Conservation (phyloP, 2,888 invertebrate genomes). For the Rhagophthalmus giganteus region DNA sequence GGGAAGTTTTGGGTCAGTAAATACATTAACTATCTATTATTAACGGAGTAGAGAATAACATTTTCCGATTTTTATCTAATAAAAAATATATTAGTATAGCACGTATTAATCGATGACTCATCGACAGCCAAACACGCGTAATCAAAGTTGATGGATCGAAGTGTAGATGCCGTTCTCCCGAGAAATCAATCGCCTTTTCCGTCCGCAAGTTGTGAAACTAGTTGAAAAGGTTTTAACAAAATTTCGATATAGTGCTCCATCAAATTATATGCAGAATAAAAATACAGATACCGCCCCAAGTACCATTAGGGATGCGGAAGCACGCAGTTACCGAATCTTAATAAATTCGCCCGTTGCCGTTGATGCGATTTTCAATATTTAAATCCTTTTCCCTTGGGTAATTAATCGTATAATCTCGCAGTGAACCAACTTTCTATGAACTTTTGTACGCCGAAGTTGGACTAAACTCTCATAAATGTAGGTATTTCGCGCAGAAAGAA, state of each 20-base stretch:
- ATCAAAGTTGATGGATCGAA: slow-evolving; percentile 53
- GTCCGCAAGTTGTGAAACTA: slow-evolving; percentile 47
- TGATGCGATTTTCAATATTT: slow-evolving; percentile 29
- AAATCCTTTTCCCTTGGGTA: slow-evolving; percentile 25
- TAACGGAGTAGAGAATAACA: too few relatives aligned
- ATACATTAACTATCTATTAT: neutral
- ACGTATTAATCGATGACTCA: slow-evolving; percentile 51
- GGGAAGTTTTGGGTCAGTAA: too few relatives aligned
- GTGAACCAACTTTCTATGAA: slow-evolving; percentile 27
- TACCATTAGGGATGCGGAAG: slow-evolving; percentile 13
- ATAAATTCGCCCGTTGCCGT: slow-evolving; percentile 22
- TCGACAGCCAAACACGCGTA: slow-evolving; percentile 48
- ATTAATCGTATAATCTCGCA: slow-evolving; percentile 27
- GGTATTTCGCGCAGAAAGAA: slow-evolving; percentile 7
- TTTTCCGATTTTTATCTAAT: slow-evolving; percentile 36
- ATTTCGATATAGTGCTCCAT: neutral
- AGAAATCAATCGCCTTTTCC: slow-evolving; percentile 53
- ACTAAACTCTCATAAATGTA: slow-evolving; percentile 21
- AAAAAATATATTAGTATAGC: slow-evolving; percentile 52
- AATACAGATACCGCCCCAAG: neutral
- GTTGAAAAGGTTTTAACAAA: slow-evolving; percentile 25
- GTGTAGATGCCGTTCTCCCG: slow-evolving; percentile 49
- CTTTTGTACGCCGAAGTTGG: slow-evolving; percentile 19
- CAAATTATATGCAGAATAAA: neutral
- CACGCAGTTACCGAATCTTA: slow-evolving; percentile 21